phyloP scores from a whole-genome alignment of 2,888 invertebrate species.

The Acanthosepion pharaonis region DNA sequence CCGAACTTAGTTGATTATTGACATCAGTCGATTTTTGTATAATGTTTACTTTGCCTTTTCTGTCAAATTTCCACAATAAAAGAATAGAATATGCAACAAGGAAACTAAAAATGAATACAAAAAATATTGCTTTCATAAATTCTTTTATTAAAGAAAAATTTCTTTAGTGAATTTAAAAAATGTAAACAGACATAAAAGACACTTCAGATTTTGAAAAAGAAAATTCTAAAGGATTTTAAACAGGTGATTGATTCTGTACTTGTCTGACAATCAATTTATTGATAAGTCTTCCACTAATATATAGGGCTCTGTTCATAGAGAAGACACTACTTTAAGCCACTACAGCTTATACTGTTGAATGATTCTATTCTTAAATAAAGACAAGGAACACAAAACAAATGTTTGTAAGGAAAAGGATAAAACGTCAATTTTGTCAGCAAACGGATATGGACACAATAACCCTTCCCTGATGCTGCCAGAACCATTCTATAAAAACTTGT shows the following conservation, averaged over 20 bases:
- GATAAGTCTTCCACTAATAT: constrained; percentile 18
- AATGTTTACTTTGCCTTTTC: no score
- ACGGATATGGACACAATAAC: not conserved
- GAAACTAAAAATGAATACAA: no score
- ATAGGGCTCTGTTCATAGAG: not conserved
- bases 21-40: no score
- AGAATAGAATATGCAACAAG: no score
- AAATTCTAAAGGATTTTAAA: not conserved
- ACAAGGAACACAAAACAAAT: not conserved
- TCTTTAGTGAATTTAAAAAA: not conserved
- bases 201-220: not conserved
- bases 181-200: not conserved
- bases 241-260: not conserved
- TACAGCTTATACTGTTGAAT: not conserved
- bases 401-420: not conserved
- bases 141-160: not conserved
- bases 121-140: not conserved
- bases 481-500: constrained; percentile 18
- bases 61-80: no score
- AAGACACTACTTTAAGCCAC: not conserved
- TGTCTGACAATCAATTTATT: not conserved
- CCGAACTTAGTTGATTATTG: no score
- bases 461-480: not conserved
- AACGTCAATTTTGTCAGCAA: not conserved
- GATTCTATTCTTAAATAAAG: not conserved